Evolutionary conservation across 2,888 invertebrate genomes (phyloP).

Genomic region (Heterodera filipjevi): DNA sequence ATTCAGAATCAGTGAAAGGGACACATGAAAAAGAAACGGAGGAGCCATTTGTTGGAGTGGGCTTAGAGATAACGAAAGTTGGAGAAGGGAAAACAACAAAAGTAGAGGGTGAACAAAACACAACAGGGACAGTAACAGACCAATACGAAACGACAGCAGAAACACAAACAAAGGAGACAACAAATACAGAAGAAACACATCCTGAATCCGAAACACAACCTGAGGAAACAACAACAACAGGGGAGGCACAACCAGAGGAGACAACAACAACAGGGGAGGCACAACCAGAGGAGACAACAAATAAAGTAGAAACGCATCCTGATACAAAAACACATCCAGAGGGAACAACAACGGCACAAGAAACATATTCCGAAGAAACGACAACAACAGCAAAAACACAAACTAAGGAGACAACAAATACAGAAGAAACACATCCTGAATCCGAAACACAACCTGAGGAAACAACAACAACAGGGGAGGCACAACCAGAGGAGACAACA

Average conservation of each 20-base stretch:
- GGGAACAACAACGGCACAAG: background rate
- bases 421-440: background rate
- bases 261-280: no score
- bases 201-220: no score
- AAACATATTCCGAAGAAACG: background rate
- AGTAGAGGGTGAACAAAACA: background rate
- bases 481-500: background rate
- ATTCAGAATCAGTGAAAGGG: background rate
- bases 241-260: no score
- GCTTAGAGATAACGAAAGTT: slow-evolving; percentile 1
- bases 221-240: no score
- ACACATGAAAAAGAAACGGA: slow-evolving; percentile 6
- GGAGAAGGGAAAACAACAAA: background rate
- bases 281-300: background rate
- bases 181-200: no score
- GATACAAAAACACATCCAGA: background rate
- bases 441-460: background rate
- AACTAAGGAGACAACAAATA: background rate
- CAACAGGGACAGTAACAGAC: background rate
- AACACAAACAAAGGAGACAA: no score
- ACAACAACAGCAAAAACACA: background rate
- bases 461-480: background rate
- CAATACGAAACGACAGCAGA: background rate
- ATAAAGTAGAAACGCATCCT: background rate
- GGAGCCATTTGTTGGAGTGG: slow-evolving; percentile 9